Percentiles rank a stretch among this genome's conserved stretches.
These are phyloP conservation scores for Lota lota DNA, from an alignment of 2,113 vertebrate species.

Conservation along the genomic window DNA sequence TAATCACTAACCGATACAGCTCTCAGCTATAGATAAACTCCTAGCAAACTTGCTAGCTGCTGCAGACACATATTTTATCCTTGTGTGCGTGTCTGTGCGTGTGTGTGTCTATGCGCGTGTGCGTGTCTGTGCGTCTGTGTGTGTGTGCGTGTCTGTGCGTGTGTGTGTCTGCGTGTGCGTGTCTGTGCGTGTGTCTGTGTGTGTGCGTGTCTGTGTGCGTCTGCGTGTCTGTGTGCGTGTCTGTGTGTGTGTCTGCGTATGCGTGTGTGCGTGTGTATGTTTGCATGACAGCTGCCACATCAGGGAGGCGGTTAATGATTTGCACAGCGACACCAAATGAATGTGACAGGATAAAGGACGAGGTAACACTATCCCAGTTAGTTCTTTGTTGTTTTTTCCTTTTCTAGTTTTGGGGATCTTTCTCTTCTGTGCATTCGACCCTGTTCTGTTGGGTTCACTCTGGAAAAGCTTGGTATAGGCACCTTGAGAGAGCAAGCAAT, in stretches of 20 bases:
- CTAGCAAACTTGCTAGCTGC: conserved; percentile 46
- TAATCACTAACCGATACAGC: conserved; percentile 28
- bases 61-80: conserved; percentile 33
- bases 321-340: conserved; percentile 36
- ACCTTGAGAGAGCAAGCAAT: conserved; percentile 55
- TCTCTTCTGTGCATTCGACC: conserved; percentile 37
- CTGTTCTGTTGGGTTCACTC: conserved; percentile 14
- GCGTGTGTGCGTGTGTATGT: conserved; percentile 3
- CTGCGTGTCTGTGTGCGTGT: no score
- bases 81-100: conserved; percentile 2
- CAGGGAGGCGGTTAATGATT: conserved; percentile 57
- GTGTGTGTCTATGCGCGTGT: no score
- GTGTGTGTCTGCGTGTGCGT: conserved; percentile 31
- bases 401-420: conserved; percentile 9
- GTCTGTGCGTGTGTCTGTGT: no score
- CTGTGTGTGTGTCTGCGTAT: no score
- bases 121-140: no score
- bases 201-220: no score
- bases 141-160: no score
- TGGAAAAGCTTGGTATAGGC: conserved; percentile 43
- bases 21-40: conserved; percentile 44
- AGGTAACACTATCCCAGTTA: conserved; percentile 30
- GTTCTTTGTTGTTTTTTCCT: conserved; percentile 34
- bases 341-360: conserved; percentile 7
- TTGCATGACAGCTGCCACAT: conserved; percentile 52